phyloP scores from a whole-genome alignment of 1,140 invertebrate genomes.

The Lethrus apterus region DNA sequence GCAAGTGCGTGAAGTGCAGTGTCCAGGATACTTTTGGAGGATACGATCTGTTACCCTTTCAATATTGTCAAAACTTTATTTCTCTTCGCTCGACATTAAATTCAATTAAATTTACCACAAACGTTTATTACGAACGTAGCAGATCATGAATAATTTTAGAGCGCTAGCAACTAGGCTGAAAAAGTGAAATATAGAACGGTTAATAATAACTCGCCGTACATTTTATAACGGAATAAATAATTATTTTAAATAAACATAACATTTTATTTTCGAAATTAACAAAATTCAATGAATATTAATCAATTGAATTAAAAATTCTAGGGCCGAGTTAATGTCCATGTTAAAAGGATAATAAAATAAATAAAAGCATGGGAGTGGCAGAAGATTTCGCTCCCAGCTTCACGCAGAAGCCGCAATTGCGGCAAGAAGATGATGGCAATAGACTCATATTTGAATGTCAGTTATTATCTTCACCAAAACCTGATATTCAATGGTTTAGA shows the following conservation, averaged over 20 bases:
- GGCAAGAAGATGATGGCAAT: constrained; percentile 94
- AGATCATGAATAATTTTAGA: constrained; percentile 13
- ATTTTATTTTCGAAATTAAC: neutral
- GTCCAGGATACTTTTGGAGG: neutral
- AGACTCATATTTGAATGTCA: constrained; percentile 93
- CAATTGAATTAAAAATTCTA: constrained; percentile 21
- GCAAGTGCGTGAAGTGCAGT: neutral
- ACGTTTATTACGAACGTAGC: constrained; percentile 3
- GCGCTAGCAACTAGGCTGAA: constrained; percentile 14
- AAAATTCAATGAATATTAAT: neutral
- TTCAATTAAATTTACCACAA: constrained; percentile 15
- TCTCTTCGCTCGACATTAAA: neutral
- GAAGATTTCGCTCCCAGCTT: constrained; percentile 96
- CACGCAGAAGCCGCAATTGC: constrained; percentile 90
- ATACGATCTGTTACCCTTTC: neutral
- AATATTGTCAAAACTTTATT: neutral
- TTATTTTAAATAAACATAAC: neutral
- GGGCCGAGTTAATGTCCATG: constrained; percentile 36
- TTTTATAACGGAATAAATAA: neutral
- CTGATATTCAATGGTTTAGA: constrained; percentile 86
- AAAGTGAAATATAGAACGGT: constrained; percentile 9
- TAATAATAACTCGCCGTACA: constrained; percentile 9
- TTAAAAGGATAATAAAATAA: constrained; percentile 33
- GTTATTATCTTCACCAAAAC: constrained; percentile 72
- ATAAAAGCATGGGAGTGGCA: constrained; percentile 62